Evolutionary conservation across 2,797 vertebrate species (phyloP), one percentile per base, ranked within the genome.

Genomic region (Helicolenus hilgendorfi): DNA sequence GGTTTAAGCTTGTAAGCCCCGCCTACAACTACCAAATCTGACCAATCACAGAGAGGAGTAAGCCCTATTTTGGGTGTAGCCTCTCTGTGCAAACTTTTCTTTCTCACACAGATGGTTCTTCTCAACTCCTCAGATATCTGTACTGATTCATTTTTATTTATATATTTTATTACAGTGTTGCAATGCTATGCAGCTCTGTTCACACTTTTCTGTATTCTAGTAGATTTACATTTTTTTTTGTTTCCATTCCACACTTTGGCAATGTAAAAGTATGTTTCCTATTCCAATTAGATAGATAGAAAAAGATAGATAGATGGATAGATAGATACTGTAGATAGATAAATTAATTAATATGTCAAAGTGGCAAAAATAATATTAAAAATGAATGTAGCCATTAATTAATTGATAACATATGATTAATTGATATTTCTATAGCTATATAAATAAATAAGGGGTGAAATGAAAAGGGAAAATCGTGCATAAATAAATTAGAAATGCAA

Each of bases 1-100:
- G 14, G 0, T 36, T 36, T 11, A 20, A 9, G 2, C 1, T 77
- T 5, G 1, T 3, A 45, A 45, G 2, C 26, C 62, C 86, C 87
- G 59, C 92, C 91, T 2, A 36, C 0, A 10, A 0, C 0, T 27
- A 3, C 1, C 2, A 2, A n/a, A 55, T 5, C 1, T 1, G 22
- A 27, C 94, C 94, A 96, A 95, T 96, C 69, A 86, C 1, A 22
- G 72, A 31, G 20, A 2, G 26, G 45, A 18, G 26, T 14, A 20
- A 20, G 22, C 24, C 77, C 22, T 45, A n/a, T 24, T 13, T 74
- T 75, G 85, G 94, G 91, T 71, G 88, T 84, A 82, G 83, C 36
- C 59, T 79, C 24, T 26, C 6, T 4, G 38, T 41, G 4, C 24
- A 72, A 67, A 35, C 45, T 80, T 53, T n/a, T 63, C 20, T 59